Base-by-base conservation (phyloP, 2,888 invertebrate genomes). In the Corythucha ciliata region DNA sequence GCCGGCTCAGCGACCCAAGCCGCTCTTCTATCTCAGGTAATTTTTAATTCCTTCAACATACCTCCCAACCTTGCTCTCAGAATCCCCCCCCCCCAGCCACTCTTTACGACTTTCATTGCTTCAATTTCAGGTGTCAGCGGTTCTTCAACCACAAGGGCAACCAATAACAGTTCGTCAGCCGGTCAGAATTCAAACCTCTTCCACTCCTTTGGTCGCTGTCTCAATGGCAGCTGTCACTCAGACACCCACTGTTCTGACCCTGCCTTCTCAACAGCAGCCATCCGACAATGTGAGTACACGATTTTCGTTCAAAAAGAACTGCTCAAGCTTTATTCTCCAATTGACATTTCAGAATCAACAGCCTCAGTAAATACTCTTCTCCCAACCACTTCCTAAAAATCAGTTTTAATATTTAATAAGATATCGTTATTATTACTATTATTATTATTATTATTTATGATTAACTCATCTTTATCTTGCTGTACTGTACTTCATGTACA, bases 221-320 rank as follows among this genome's bases (percentile, higher is more conserved):
- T n/a, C n/a, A n/a, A n/a, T n/a, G n/a, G n/a, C n/a, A n/a, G 71
- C 74, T 12, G 74, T 77, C 7, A 76, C 76, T 57, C 71, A 72
- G 41, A 55, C 59, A 8, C 57, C 56, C 8, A 56, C 58, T 10
- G 46, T 58, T 26, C 53, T 59, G 2, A 57, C 58, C 12, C 45
- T 58, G 12, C 56, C 58, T n/a, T 50, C 57, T 27, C 54, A 55
- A 25, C n/a, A n/a, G n/a, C n/a, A n/a, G n/a, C n/a, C n/a, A n/a
- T n/a, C n/a, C n/a, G 56, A 56, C 20, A 34, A 49, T 14, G 56
- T 56, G 41, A 49, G 42, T 37, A 37, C 6, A 25, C 1, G 14
- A 24, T 41, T 18, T 46, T n/a, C n/a, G n/a, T n/a, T n/a, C n/a
- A n/a, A n/a, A n/a, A n/a, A n/a, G n/a, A n/a, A n/a, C n/a, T n/a